These are phyloP conservation scores for Gerris lacustris DNA, from an alignment of 2,888 invertebrate genomes.

Conservation along the genomic window DNA sequence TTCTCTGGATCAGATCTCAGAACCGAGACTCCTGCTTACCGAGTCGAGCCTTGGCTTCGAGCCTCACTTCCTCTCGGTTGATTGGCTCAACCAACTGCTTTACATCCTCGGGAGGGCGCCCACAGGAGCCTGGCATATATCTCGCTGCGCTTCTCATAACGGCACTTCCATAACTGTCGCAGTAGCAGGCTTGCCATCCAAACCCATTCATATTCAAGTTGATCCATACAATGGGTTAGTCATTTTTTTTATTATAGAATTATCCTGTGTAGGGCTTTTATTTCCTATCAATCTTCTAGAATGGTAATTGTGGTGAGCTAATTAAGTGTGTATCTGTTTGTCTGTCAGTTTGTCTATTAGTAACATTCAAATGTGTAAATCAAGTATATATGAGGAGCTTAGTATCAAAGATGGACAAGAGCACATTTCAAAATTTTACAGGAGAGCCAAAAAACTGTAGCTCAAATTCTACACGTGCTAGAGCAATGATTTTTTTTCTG, in stretches of 20 bases:
- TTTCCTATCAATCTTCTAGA: no score
- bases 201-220: conserved; percentile 70
- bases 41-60: conserved; percentile 39
- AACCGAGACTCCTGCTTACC: conserved; percentile 33
- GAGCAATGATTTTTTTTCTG: no score
- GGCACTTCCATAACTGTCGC: conserved; percentile 58
- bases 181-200: conserved; percentile 53
- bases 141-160: conserved; percentile 55
- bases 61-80: conserved; percentile 62
- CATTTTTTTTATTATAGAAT: conserved; percentile 14
- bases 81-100: conserved; percentile 77
- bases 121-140: conserved; percentile 56
- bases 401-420: no score
- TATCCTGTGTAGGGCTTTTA: no score
- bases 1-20: conserved; percentile 34
- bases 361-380: no score
- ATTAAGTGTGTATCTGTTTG: no score
- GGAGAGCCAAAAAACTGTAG: no score
- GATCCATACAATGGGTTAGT: conserved; percentile 82
- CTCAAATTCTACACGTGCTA: no score
- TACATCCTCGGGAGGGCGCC: conserved; percentile 67
- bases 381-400: no score
- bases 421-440: no score
- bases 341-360: no score
- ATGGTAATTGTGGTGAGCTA: no score